Conservation (phyloP, 2,113 vertebrate genomes). For the Aptenodytes patagonicus region DNA sequence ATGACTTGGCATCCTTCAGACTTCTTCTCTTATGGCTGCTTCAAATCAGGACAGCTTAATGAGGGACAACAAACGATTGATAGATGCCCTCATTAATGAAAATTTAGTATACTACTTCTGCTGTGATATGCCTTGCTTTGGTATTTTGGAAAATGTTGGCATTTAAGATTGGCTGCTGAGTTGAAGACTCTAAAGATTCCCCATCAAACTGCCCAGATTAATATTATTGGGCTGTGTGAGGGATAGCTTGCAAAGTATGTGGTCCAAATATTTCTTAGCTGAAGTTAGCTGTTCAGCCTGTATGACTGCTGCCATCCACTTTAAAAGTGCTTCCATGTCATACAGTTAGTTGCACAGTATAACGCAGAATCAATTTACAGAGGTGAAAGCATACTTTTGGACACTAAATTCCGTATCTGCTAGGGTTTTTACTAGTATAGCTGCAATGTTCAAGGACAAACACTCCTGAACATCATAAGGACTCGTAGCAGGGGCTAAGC, state of each 20-base stretch:
- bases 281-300: not conserved
- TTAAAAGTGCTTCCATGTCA: not conserved
- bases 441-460: not conserved
- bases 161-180: not conserved
- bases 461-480: not conserved
- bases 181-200: not conserved
- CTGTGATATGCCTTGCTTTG: not conserved
- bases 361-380: not conserved
- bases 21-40: not conserved
- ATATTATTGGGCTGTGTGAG: not conserved
- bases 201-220: not conserved
- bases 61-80: not conserved
- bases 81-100: not conserved
- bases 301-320: not conserved
- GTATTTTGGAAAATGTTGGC: not conserved
- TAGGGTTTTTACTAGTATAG: not conserved
- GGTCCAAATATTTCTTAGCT: not conserved
- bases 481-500: not conserved
- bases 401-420: not conserved
- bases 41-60: conserved; percentile 11
- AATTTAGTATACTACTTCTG: not conserved
- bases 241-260: not conserved
- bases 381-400: not conserved
- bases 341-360: not conserved
- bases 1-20: not conserved